A percentile compares a stretch with the other conserved stretches of the same genome.
phyloP scores from a whole-genome alignment of 2,797 vertebrate genomes.

The Squalus acanthias region DNA sequence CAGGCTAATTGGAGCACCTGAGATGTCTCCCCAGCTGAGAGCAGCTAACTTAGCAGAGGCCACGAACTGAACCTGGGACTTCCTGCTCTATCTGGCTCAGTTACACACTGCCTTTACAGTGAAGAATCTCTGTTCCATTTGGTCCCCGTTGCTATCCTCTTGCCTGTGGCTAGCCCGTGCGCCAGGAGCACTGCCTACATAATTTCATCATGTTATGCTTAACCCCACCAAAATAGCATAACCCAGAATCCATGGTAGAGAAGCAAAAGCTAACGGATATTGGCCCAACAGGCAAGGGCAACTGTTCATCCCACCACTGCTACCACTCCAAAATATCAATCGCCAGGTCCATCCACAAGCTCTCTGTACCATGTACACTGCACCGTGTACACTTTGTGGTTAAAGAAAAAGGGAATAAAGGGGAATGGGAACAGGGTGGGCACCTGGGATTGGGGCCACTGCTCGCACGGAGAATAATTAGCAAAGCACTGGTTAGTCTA shows the following conservation, averaged over 20 bases:
- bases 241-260: neutral
- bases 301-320: neutral
- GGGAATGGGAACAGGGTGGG: neutral
- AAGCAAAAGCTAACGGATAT: neutral
- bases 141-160: neutral
- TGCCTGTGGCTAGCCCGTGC: neutral
- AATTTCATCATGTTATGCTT: neutral
- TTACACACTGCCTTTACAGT: neutral
- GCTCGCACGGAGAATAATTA: neutral
- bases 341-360: neutral
- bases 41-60: neutral
- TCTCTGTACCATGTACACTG: neutral
- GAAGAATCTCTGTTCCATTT: neutral
- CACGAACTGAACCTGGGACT: neutral
- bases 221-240: neutral
- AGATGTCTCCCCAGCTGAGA: neutral
- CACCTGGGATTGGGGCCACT: neutral
- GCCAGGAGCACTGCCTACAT: neutral
- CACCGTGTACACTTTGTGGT: neutral
- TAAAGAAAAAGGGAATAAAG: neutral
- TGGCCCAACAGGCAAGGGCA: neutral
- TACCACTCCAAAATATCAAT: neutral
- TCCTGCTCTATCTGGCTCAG: neutral
- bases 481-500: neutral
- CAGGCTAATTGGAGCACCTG: neutral